Evolutionary conservation across 2,113 vertebrate genomes (phyloP), one percentile per base, ranked within the genome.

Genomic region (Datnioides undecimradiatus): DNA sequence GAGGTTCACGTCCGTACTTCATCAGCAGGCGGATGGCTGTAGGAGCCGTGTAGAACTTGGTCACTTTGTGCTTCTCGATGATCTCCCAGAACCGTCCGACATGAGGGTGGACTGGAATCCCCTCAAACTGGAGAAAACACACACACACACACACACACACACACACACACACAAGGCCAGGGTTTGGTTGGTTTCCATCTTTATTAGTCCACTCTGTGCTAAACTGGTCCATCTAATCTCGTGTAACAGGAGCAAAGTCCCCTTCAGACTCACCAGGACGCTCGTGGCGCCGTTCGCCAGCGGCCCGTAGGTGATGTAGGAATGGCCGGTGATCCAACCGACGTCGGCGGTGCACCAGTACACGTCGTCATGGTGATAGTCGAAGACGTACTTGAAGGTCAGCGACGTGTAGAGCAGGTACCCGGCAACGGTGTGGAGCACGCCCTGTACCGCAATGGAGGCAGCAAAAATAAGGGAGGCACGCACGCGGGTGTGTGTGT

Each of bases 271-370:
- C 66, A 96, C 95, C 1, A 96, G 88, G 3, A 96, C 88, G 5
- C 95, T 93, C 0, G 94, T 95, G 9, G 94, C 95, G 0, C 95
- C 95, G 1, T 95, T 96, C 14, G 95, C 94, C 1, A 96, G 89
- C 0, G 95, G 95, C 3, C 95, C 95, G 4, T 95, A 95, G 17
- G 88, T 89, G 87, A 95, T 94, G 91, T 95, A 96, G 68, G 95
- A 96, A 91, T 96, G 95, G 4, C 95, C 95, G 2, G 95, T 95
- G 84, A 96, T 96, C 95, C 95, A 96, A 76, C 95, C 95, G 62
- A 96, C 94, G 90, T 96, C 95, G 0, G 95, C 95, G 0, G 95
- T 96, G 91, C 95, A 96, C 95, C 95, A 96, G 91, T 93, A 96
- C 81, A 96, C 91, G 40, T 96, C 95, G 13, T 91, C 88, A 45